Evolutionary conservation across 2,797 vertebrate species (phyloP).

Genomic region (Sebastes vulpes): DNA sequence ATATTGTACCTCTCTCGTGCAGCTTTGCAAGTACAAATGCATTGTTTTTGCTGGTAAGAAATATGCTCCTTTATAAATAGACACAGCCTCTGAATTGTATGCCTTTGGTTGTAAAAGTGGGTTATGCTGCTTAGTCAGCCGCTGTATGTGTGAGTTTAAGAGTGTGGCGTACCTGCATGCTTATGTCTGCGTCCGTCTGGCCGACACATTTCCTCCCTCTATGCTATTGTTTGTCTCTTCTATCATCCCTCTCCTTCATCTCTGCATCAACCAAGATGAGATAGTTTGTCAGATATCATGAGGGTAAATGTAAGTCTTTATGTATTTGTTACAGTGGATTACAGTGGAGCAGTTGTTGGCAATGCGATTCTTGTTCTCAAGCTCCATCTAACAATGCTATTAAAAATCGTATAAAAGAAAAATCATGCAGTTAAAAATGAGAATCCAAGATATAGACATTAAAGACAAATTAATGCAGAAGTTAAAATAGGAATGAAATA

Average conservation of each 20-base stretch:
- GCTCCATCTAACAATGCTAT: not conserved
- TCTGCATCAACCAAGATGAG: constrained; percentile 14
- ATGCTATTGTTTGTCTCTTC: constrained; percentile 13
- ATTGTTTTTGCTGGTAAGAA: constrained; percentile 52
- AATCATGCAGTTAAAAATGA: not conserved
- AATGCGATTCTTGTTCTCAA: not conserved
- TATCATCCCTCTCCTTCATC: not conserved
- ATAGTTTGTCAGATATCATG: constrained; percentile 18
- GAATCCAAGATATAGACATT: not conserved
- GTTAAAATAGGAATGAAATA: not conserved
- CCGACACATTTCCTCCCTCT: not conserved
- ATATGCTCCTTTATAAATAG: constrained; percentile 67
- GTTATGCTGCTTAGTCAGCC: constrained; percentile 65
- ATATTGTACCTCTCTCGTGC: constrained; percentile 43
- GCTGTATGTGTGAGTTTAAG: constrained; percentile 27
- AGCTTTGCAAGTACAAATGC: constrained; percentile 52
- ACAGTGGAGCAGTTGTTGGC: not conserved
- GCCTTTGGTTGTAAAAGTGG: constrained; percentile 58
- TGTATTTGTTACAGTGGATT: not conserved
- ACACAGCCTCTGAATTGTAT: constrained; percentile 46
- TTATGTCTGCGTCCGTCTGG: constrained; percentile 14
- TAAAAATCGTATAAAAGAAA: not conserved
- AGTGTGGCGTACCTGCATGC: constrained; percentile 2
- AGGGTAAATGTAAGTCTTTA: constrained; percentile 6
- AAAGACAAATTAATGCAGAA: not conserved